Percentiles rank a stretch among this genome's conserved stretches.
phyloP scores from a whole-genome alignment of 1,140 invertebrate species.

The Helicoverpa armigera region DNA sequence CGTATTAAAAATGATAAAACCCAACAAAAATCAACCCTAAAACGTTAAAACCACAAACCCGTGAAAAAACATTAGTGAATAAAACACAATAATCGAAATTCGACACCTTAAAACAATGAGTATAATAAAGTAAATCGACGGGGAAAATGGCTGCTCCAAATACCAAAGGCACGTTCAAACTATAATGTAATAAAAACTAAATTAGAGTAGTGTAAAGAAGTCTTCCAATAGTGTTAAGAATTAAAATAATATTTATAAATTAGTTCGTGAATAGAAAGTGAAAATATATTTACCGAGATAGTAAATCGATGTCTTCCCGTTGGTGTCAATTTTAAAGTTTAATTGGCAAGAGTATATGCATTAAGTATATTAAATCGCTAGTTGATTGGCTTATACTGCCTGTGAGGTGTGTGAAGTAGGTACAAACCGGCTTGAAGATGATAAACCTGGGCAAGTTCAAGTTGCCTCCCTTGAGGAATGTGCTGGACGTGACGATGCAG shows the following conservation, averaged over 20 bases:
- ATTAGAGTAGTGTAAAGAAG: conserved; percentile 79
- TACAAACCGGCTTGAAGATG: conserved; percentile 60
- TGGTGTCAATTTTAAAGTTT: conserved; percentile 15
- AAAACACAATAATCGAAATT: conserved; percentile 43
- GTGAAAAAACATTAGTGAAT: conserved; percentile 49
- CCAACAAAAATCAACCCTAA: conserved; percentile 54
- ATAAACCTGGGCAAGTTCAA: conserved; percentile 87
- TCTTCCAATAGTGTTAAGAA: conserved; percentile 76
- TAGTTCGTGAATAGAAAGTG: conserved; percentile 42
- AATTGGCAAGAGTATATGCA: neutral
- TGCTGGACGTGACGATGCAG: conserved; percentile 93
- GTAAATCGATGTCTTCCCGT: conserved; percentile 72
- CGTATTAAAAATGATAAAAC: conserved; percentile 68
- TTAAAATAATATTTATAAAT: conserved; percentile 50
- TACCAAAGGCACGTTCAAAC: conserved; percentile 53
- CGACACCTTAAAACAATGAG: conserved; percentile 9
- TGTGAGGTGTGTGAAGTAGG: neutral
- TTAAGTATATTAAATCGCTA: conserved; percentile 31
- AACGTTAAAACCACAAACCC: conserved; percentile 36
- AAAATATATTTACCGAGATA: conserved; percentile 53
- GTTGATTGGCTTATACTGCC: conserved; percentile 3
- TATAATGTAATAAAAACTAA: conserved; percentile 68
- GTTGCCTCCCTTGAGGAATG: conserved; percentile 91
- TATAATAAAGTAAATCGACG: conserved; percentile 8
- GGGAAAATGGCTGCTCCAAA: conserved; percentile 59